These are phyloP conservation scores for Alentia gelatinosa DNA, from an alignment of 2,888 invertebrate genomes.

Conservation along the genomic window DNA sequence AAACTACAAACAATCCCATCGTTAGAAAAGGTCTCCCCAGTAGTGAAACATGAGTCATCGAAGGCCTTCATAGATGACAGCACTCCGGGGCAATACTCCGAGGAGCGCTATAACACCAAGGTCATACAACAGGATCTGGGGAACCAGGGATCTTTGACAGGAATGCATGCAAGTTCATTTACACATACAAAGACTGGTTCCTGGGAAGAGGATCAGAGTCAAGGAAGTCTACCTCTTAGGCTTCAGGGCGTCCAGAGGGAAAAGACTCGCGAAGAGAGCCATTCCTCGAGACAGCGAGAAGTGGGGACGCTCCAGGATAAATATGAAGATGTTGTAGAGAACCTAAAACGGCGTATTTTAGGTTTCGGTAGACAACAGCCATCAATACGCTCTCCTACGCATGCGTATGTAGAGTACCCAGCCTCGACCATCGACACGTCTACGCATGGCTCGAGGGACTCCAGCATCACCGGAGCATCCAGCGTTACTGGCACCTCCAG, in stretches of 20 bases:
- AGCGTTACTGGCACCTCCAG: not conserved
- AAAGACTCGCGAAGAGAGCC: not conserved
- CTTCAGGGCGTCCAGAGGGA: not conserved
- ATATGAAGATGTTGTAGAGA: slow-evolving; percentile 28
- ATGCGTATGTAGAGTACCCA: slow-evolving; percentile 1
- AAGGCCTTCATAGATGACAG: slow-evolving; percentile 31
- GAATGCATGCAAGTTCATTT: slow-evolving; percentile 35
- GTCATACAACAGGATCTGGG: slow-evolving; percentile 5
- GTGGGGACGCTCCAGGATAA: not conserved
- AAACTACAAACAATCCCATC: slow-evolving; percentile 1
- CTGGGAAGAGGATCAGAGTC: slow-evolving; percentile 3
- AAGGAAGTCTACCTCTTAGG: not conserved
- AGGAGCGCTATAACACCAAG: slow-evolving; percentile 14
- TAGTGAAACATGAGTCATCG: slow-evolving; percentile 28
- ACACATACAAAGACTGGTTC: slow-evolving; percentile 17
- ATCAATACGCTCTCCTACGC: not conserved
- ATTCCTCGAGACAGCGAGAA: not conserved
- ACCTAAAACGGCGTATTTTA: not conserved
- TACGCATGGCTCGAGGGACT: slow-evolving; percentile 30
- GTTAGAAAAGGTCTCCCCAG: slow-evolving; percentile 36
- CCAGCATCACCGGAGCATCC: not conserved
- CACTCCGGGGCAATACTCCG: not conserved
- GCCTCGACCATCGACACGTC: not conserved
- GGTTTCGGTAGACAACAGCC: not conserved
- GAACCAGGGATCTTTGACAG: not conserved